Evolutionary conservation across 2,888 invertebrate species (phyloP).

Genomic region (Troides aeacus): DNA sequence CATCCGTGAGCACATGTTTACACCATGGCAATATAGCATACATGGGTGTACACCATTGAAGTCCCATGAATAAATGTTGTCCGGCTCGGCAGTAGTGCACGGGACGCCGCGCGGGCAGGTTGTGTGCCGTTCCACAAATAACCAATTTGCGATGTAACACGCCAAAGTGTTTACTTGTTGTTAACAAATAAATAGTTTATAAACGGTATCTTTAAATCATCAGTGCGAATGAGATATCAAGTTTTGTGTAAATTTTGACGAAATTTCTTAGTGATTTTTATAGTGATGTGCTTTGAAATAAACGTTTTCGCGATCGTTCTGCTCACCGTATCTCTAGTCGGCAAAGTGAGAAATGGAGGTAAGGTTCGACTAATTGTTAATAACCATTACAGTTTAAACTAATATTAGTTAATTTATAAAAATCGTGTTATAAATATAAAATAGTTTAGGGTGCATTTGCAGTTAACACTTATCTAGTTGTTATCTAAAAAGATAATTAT

Average conservation of each 20-base stretch:
- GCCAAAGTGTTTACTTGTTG: background rate
- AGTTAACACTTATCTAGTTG: no score
- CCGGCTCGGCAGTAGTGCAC: conserved; percentile 16
- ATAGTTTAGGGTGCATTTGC: no score
- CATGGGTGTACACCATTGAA: conserved; percentile 17
- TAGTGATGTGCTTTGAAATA: conserved; percentile 61
- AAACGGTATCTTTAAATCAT: background rate
- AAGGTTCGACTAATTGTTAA: background rate
- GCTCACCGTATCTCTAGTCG: conserved; percentile 50
- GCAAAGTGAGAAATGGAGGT: conserved; percentile 64
- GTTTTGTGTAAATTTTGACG: conserved; percentile 29
- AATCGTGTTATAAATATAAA: no score
- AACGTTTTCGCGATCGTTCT: conserved; percentile 52
- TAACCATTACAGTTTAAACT: no score
- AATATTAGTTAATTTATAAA: no score
- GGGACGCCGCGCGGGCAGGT: conserved; percentile 7
- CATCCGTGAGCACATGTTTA: conserved; percentile 17
- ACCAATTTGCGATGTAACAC: conserved; percentile 11
- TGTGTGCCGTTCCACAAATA: background rate
- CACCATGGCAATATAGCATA: conserved; percentile 16
- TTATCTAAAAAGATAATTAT: no score
- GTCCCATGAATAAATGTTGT: conserved; percentile 14
- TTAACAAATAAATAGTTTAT: background rate
- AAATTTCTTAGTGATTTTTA: conserved; percentile 33
- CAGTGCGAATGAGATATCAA: conserved; percentile 10